A percentile compares a stretch with the other conserved stretches of the same genome.
Evolutionary conservation across 2,113 vertebrate genomes (phyloP).

Genomic region (Ctenomys sociabilis): DNA sequence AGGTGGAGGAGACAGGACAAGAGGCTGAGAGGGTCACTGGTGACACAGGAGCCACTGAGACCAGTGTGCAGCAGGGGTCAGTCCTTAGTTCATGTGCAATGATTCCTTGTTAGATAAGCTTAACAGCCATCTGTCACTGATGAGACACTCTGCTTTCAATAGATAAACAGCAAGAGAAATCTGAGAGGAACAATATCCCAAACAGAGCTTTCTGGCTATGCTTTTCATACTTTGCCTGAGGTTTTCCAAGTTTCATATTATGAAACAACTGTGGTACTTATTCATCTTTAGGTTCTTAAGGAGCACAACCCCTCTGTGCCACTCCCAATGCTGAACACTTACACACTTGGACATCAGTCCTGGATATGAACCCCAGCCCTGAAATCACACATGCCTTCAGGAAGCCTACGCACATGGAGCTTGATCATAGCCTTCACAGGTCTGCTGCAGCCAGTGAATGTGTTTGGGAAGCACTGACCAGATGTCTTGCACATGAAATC

Average conservation of each 20-base stretch:
- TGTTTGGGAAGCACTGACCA: neutral
- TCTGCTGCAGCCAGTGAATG: neutral
- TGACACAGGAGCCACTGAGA: neutral
- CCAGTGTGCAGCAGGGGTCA: neutral
- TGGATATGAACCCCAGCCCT: neutral
- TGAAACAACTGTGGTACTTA: neutral
- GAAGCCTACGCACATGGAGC: neutral
- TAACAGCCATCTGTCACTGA: neutral
- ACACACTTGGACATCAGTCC: neutral
- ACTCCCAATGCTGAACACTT: neutral
- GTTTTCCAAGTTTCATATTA: neutral
- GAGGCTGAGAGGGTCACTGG: neutral
- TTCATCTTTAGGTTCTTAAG: neutral
- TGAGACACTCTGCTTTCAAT: neutral
- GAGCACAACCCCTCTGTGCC: neutral
- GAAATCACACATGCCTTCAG: neutral
- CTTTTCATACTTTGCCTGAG: neutral
- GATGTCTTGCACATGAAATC: neutral
- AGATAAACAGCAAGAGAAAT: neutral
- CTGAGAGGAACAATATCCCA: neutral
- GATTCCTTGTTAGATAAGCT: neutral
- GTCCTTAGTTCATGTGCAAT: neutral
- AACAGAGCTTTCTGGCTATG: neutral
- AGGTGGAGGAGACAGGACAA: neutral
- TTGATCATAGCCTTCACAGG: neutral